Evolutionary conservation across 2,888 invertebrate genomes (phyloP), one percentile per base, ranked within the genome.

Genomic region (Synanthedon myopaeformis): DNA sequence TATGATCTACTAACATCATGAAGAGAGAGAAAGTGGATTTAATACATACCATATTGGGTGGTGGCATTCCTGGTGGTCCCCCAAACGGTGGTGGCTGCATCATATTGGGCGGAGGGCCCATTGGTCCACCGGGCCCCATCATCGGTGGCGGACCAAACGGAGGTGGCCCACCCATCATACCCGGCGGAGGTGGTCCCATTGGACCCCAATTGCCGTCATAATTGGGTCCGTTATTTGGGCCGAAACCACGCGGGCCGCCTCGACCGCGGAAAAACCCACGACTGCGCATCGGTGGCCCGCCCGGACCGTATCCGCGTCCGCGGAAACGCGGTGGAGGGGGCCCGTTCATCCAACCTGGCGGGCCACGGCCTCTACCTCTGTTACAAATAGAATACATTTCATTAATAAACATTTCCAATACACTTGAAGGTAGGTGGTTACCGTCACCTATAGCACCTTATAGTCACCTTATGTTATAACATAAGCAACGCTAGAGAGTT

Each of bases 161-260:
- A 14, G n/a, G 41, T 12, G 42, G 23, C 8, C 49, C 51, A 5
- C 51, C 51, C 51, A 51, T 51, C 51, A 51, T 51, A 10, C 82
- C 90, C 35, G 91, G 84, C 19, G 90, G 89, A 0, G 89, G 89
- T 45, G 89, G 89, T 0, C 90, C 90, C 80, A 88, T 89, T 23
- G 91, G 91, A 12, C 91, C 92, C 93, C 93, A 94, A 72, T 92
- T 93, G 13, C 91, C 92, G 65, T 86, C 86, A 51, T 75, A 85
- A 59, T 77, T 82, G 0, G 89, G 89, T 4, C 89, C 86, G 63
- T 87, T 76, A 58, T 89, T 83, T 0, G 83, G 86, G 0, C 89
- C 89, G 57, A 89, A 86, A 54, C 77, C 81, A 4, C 83, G 72
- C 0, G 85, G 84, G 0, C 79, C 89, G 0, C 89, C 89, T 1